Evolutionary conservation across 2,113 vertebrate species (phyloP).

Genomic region (Myotis lucifugus): DNA sequence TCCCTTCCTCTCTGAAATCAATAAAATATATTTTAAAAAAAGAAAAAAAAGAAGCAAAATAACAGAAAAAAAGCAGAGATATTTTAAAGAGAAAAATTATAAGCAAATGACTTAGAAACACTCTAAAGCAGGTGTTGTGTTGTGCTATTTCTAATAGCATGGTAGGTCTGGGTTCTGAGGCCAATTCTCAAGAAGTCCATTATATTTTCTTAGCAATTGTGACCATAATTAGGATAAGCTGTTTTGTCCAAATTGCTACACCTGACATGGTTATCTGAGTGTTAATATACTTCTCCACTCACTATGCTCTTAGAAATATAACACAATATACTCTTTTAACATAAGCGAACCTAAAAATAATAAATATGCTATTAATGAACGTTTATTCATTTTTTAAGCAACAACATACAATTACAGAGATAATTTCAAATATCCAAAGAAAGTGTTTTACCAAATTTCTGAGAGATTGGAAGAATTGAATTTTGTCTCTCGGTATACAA

Average conservation of each 20-base stretch:
- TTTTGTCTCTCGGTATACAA: not conserved
- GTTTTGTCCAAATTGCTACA: not conserved
- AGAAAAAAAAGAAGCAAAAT: not conserved
- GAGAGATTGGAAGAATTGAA: not conserved
- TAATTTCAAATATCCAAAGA: slow-evolving; percentile 21
- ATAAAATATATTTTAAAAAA: not conserved
- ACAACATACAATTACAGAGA: not conserved
- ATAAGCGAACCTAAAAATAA: not conserved
- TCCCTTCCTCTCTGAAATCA: too few species aligned
- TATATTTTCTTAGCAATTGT: slow-evolving; percentile 1
- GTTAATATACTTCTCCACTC: not conserved
- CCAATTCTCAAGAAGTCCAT: not conserved
- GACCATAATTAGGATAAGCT: not conserved
- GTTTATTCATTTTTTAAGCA: not conserved
- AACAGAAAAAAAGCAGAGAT: not conserved
- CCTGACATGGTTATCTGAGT: not conserved
- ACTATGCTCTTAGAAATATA: not conserved
- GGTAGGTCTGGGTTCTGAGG: not conserved
- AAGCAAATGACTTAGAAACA: slow-evolving; percentile 7
- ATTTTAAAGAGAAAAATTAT: slow-evolving; percentile 13
- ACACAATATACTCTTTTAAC: not conserved
- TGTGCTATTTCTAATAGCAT: not conserved
- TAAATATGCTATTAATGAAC: not conserved
- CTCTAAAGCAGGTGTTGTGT: not conserved
- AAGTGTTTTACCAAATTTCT: not conserved